These are phyloP conservation scores for Abrostola triplasia DNA, from an alignment of 2,888 invertebrate species.

Conservation along the genomic window DNA sequence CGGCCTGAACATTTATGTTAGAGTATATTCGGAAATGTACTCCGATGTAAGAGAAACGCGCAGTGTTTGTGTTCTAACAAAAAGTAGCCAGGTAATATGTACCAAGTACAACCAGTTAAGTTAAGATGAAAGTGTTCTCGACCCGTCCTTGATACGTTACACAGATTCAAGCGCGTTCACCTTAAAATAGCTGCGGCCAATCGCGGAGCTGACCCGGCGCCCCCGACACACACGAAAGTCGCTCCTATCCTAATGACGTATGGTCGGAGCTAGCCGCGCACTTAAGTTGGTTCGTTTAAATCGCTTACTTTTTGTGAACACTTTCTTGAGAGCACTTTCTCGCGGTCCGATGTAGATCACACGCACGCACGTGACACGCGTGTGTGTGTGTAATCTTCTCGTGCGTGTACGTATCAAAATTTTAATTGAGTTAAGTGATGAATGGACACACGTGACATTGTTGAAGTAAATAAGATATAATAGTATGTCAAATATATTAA, in stretches of 20 bases:
- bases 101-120: constrained; percentile 3
- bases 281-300: constrained; percentile 16
- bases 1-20: no score
- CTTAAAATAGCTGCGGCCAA: constrained; percentile 14
- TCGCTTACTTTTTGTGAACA: constrained; percentile 46
- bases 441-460: no score
- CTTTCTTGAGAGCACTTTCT: constrained; percentile 57
- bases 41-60: neutral
- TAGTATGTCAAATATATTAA: no score
- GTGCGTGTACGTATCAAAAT: neutral
- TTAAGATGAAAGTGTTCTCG: constrained; percentile 36
- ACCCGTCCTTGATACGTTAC: constrained; percentile 31
- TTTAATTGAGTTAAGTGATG: no score
- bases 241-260: constrained; percentile 7
- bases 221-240: constrained; percentile 1
- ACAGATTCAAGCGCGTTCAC: constrained; percentile 24
- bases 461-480: no score
- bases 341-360: constrained; percentile 38
- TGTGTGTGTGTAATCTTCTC: neutral
- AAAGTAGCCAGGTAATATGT: neutral
- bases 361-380: constrained; percentile 6
- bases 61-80: neutral
- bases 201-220: neutral
- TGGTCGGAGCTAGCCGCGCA: constrained; percentile 1
- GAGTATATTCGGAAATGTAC: neutral